Evolutionary conservation across 2,797 vertebrate genomes (phyloP).

Genomic region (Myiothlypis coronata): DNA sequence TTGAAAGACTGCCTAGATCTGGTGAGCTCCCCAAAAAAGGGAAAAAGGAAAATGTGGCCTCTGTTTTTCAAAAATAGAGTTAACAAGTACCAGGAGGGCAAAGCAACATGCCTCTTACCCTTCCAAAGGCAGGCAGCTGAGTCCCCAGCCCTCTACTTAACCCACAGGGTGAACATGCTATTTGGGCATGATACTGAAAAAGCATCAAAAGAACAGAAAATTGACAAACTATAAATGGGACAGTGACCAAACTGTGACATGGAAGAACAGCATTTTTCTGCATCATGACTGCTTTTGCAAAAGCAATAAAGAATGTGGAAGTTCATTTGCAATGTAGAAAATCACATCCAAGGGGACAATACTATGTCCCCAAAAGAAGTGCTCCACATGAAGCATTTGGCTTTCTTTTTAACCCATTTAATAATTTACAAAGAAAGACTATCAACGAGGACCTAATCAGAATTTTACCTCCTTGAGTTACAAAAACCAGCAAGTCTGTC

Average conservation of each 20-base stretch:
- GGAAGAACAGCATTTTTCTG: neutral
- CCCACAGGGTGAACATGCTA: neutral
- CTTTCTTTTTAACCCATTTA: neutral
- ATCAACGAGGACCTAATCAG: neutral
- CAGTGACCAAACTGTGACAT: neutral
- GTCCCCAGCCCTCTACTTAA: neutral
- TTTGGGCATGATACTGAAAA: accelerated
- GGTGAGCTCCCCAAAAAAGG: neutral
- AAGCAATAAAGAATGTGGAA: neutral
- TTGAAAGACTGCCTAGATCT: neutral
- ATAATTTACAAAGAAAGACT: neutral
- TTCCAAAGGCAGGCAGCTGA: neutral
- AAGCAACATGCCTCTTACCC: neutral
- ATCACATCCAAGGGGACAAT: neutral
- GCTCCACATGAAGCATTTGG: neutral
- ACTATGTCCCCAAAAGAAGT: neutral
- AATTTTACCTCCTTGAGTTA: neutral
- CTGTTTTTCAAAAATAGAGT: neutral
- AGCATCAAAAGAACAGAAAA: neutral
- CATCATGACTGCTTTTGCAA: neutral
- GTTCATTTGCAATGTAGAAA: neutral
- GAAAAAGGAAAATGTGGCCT: neutral
- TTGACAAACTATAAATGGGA: neutral
- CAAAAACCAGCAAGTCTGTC: neutral
- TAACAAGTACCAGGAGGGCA: neutral